Conservation (phyloP, 2,113 vertebrate species). For the Lepus americanus region DNA sequence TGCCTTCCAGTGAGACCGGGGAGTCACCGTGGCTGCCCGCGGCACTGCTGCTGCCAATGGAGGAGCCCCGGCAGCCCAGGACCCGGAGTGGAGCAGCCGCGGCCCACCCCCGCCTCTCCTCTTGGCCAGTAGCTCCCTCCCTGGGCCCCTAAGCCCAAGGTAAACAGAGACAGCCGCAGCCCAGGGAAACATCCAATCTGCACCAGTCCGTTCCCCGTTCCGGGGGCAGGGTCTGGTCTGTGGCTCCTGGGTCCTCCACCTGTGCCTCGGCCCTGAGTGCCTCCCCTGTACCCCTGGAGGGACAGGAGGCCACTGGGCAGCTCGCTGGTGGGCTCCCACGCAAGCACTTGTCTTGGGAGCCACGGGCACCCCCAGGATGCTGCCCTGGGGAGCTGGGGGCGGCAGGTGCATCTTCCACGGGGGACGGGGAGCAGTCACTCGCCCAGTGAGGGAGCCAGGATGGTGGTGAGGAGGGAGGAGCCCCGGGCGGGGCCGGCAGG, state of each 20-base stretch:
- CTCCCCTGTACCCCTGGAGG: neutral
- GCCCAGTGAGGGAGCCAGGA: neutral
- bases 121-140: neutral
- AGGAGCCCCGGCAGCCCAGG: too few species aligned
- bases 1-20: too few species aligned
- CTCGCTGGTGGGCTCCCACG: neutral
- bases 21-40: too few species aligned
- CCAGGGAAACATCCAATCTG: neutral
- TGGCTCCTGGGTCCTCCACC: neutral
- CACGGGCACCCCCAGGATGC: neutral
- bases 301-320: neutral
- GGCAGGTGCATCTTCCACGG: neutral
- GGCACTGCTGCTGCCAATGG: too few species aligned
- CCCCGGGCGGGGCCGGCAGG: fast-evolving
- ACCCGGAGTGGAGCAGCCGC: too few species aligned
- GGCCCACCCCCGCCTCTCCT: too few species aligned
- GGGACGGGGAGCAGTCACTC: neutral
- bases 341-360: neutral
- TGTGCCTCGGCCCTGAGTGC: neutral
- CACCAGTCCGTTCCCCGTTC: neutral
- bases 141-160: neutral
- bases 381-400: neutral
- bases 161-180: neutral
- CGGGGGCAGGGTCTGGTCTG: neutral
- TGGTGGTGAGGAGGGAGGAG: neutral